Base-by-base conservation (phyloP, 64 coral and sea anemone species). In the Trachythela sp. region DNA sequence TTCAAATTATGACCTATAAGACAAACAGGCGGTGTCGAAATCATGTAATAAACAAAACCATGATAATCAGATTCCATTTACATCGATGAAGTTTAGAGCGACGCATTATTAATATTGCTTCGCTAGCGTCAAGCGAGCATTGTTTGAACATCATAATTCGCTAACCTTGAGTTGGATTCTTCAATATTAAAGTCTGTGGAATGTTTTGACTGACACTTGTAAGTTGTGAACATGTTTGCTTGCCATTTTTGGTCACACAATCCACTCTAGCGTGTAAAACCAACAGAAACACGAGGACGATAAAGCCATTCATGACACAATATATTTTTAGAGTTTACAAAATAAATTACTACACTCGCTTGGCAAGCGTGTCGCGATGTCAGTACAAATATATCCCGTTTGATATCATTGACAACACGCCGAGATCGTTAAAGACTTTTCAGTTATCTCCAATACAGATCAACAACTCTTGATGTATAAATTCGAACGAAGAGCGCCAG, bases 1-100 rank as follows among this genome's bases (percentile, higher is more conserved):
- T 35, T 80, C 37, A 80, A 80, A 80, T 39, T 80, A 80, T 35
- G 75, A 36, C 75, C 75, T 80, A 80, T 35, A 18, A 37, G 33
- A 80, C 75, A 39, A 80, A 29, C 68, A 72, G 1, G 22, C 54
- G 24, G 26, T 2, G 2, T 29, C 33, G 15, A 80, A 39, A 80
- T 29, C 33, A 80, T 39, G 32, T 0, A 80, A 36, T 9, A 37
- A 80, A 36, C 33, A 37, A 36, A 68, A 31, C 20, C 20, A 31
- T 68, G 59, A n/a, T n/a, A n/a, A 68, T 68, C 20, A 68, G 20
- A 68, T 68, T n/a, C 3, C 30, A 31, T 68, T 68, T 68, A 22
- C 37, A 30, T 35, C 33, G 31, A 39, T 15, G 13, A 80, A 4
- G 2, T 34, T 80, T 35, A 35, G 1, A 35, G 30, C 75, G 30